Conservation (phyloP, 1,140 invertebrate species). For the Lasaia peninsularis region DNA sequence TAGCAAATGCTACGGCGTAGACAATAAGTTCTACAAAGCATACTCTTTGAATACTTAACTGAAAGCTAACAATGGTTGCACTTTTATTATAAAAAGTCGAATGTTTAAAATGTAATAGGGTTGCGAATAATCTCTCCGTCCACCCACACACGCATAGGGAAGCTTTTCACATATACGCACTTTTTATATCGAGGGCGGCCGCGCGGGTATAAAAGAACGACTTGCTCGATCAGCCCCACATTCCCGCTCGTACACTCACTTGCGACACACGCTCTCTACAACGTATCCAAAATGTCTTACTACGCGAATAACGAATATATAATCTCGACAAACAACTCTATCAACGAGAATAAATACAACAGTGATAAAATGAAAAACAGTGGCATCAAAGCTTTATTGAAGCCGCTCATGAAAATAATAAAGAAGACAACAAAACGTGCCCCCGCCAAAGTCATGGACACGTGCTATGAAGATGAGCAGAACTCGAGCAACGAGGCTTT, state of each 20-base stretch:
- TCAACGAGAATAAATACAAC: constrained; percentile 78
- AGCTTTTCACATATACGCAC: constrained; percentile 56
- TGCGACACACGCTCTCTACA: constrained; percentile 68
- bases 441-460: constrained; percentile 71
- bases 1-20: constrained; percentile 32
- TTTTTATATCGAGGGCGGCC: constrained; percentile 68
- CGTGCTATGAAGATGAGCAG: constrained; percentile 79
- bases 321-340: constrained; percentile 76
- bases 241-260: constrained; percentile 71
- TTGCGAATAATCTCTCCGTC: constrained; percentile 54
- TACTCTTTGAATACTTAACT: constrained; percentile 12
- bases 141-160: constrained; percentile 55
- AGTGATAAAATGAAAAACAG: constrained; percentile 76
- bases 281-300: constrained; percentile 66
- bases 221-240: constrained; percentile 61
- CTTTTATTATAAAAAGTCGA: constrained; percentile 30
- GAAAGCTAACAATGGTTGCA: constrained; percentile 11
- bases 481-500: constrained; percentile 81
- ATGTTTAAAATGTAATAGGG: constrained; percentile 49
- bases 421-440: constrained; percentile 76
- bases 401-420: constrained; percentile 75
- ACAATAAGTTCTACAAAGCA: constrained; percentile 6
- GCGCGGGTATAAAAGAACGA: constrained; percentile 55
- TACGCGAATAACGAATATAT: constrained; percentile 77
- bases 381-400: constrained; percentile 78